phyloP scores from a whole-genome alignment of 2,888 invertebrate species.

The Phania funesta region DNA sequence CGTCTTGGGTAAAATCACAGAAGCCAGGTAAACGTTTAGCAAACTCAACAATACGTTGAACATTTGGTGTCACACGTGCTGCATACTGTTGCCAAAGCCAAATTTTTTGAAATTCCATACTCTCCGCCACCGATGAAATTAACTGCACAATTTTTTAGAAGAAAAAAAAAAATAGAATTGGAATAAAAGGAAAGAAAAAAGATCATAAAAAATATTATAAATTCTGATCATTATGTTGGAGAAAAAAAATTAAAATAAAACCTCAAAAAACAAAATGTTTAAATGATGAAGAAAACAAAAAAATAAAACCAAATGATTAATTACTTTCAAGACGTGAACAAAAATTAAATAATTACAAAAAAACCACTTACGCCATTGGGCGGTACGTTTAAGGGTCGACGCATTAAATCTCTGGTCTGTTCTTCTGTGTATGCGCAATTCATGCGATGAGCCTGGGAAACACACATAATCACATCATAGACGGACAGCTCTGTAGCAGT shows the following conservation, averaged over 20 bases:
- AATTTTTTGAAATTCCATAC: conserved; percentile 87
- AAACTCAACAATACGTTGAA: conserved; percentile 97
- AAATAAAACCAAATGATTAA: conserved; percentile 11
- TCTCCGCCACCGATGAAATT: conserved; percentile 83
- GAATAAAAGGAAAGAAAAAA: not conserved
- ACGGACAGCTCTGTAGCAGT: conserved; percentile 83
- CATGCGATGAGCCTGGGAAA: conserved; percentile 91
- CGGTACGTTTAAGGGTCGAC: conserved; percentile 86
- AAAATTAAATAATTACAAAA: not conserved
- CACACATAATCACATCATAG: conserved; percentile 89
- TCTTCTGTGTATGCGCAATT: conserved; percentile 95
- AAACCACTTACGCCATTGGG: conserved; percentile 77
- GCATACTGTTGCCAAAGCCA: conserved; percentile 95
- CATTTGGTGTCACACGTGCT: conserved; percentile 91
- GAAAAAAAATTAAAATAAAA: not conserved
- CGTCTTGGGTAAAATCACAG: conserved; percentile 93
- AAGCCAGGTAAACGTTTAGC: conserved; percentile 97
- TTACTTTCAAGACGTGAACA: not conserved
- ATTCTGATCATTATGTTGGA: not conserved
- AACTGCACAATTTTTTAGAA: conserved; percentile 24
- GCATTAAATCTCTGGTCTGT: conserved; percentile 85
- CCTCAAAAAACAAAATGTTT: not conserved
- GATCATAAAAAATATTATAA: not conserved
- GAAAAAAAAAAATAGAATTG: not conserved
- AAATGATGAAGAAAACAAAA: not conserved